phyloP scores from a whole-genome alignment of 1,140 invertebrate species.

The Cyphomyrmex costatus region DNA sequence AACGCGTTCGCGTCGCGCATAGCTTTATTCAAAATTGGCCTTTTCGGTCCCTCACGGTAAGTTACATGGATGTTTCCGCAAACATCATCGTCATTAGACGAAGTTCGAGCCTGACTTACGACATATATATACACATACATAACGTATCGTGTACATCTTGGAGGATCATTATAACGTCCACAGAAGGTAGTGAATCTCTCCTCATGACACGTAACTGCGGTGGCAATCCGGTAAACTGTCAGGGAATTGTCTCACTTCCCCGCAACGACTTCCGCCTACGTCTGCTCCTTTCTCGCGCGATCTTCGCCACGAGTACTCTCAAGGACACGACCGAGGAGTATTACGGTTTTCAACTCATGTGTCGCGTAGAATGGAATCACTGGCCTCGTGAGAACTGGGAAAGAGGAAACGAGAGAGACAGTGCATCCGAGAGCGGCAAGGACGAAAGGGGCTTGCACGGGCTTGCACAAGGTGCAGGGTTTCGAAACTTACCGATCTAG shows the following conservation, averaged over 20 bases:
- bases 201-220: neutral
- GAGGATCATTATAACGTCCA: slow-evolving; percentile 70
- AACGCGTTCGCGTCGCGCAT: slow-evolving; percentile 11
- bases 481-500: slow-evolving; percentile 59
- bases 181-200: slow-evolving; percentile 65
- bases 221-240: slow-evolving; percentile 53
- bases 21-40: slow-evolving; percentile 31
- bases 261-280: slow-evolving; percentile 71
- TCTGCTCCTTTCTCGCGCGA: slow-evolving; percentile 21
- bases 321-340: slow-evolving; percentile 65
- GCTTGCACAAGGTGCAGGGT: slow-evolving; percentile 34
- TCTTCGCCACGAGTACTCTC: slow-evolving; percentile 6
- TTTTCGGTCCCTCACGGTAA: slow-evolving; percentile 21
- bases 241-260: slow-evolving; percentile 70
- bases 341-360: slow-evolving; percentile 74
- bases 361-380: slow-evolving; percentile 62
- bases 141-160: slow-evolving; percentile 62
- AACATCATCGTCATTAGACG: slow-evolving; percentile 44
- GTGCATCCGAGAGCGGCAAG: neutral
- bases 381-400: slow-evolving; percentile 64
- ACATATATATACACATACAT: slow-evolving; percentile 28
- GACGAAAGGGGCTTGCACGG: too few species aligned
- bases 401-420: neutral
- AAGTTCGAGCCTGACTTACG: neutral
- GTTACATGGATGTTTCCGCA: slow-evolving; percentile 10